Evolutionary conservation across 2,797 vertebrate species (phyloP).

Genomic region (Remorina albescens): DNA sequence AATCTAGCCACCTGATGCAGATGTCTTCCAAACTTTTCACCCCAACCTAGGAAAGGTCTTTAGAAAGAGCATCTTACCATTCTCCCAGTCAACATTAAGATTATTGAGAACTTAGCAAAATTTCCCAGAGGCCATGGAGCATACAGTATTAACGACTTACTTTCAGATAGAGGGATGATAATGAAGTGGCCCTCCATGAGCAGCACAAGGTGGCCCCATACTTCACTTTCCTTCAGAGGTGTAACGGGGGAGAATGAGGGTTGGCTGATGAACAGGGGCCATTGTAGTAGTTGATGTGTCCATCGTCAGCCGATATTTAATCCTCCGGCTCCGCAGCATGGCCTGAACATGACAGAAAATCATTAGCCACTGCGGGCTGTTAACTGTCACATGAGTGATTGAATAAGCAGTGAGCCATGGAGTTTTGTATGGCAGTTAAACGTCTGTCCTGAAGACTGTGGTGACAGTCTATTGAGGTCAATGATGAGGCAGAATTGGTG

Average conservation of each 20-base stretch:
- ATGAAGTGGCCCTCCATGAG: conserved; percentile 43
- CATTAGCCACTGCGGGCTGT: conserved; percentile 85
- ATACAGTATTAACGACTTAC: conserved; percentile 24
- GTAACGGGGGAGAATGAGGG: conserved; percentile 45
- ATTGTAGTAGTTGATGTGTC: conserved; percentile 81
- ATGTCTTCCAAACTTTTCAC: conserved; percentile 24
- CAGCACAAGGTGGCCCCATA: conserved; percentile 48
- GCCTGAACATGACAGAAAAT: conserved; percentile 87
- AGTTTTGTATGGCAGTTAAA: conserved; percentile 83
- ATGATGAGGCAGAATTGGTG: conserved; percentile 79
- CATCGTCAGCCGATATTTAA: conserved; percentile 84
- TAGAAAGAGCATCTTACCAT: conserved; percentile 12
- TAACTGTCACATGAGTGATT: conserved; percentile 89
- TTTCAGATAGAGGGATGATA: conserved; percentile 39
- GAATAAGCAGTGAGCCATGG: conserved; percentile 83
- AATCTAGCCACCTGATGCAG: conserved; percentile 6
- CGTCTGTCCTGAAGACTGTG: conserved; percentile 71
- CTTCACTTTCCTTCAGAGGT: conserved; percentile 67
- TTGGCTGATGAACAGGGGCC: conserved; percentile 72
- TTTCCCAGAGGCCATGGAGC: conserved; percentile 32
- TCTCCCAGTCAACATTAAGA: conserved; percentile 19
- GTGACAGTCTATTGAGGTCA: conserved; percentile 73
- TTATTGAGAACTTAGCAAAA: conserved; percentile 29
- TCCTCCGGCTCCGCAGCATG: conserved; percentile 78
- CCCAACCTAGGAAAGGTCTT: background rate